Percentiles rank a stretch among this genome's conserved stretches.
phyloP scores from a whole-genome alignment of 2,797 vertebrate genomes.

The Dendrocincla tyrannina region DNA sequence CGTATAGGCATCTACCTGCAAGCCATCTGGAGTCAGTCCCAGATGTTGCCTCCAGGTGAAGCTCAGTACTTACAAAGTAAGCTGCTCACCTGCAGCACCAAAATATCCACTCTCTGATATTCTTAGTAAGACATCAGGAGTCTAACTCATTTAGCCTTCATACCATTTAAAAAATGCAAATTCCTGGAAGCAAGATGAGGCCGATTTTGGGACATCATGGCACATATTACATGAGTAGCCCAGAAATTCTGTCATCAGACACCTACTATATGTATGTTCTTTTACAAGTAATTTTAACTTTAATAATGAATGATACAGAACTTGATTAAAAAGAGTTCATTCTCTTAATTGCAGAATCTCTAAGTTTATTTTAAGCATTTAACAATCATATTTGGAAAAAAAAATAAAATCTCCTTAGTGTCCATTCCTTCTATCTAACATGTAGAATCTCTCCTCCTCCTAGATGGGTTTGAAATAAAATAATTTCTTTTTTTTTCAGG shows the following conservation, averaged over 20 bases:
- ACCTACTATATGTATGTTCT: accelerated
- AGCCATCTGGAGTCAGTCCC: not conserved
- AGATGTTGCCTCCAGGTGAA: not conserved
- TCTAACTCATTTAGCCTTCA: not conserved
- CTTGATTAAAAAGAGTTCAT: not conserved
- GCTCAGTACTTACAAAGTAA: not conserved
- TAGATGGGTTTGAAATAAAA: not conserved
- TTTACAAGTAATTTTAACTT: not conserved
- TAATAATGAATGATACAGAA: not conserved
- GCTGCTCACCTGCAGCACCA: not conserved
- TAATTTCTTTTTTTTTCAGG: not conserved
- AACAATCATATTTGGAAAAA: not conserved
- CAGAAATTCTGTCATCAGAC: not conserved
- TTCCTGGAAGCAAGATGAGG: not conserved
- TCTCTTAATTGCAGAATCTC: not conserved
- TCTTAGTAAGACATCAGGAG: not conserved
- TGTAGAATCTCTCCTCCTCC: not conserved
- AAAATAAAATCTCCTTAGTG: not conserved
- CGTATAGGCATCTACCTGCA: not conserved
- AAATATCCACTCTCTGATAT: not conserved
- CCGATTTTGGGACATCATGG: not conserved
- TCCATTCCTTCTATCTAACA: not conserved
- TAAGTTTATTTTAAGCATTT: not conserved
- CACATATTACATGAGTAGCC: accelerated
- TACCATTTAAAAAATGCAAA: not conserved